These are phyloP conservation scores for Petaurus breviceps DNA, from an alignment of 2,113 vertebrate species.

Conservation along the genomic window DNA sequence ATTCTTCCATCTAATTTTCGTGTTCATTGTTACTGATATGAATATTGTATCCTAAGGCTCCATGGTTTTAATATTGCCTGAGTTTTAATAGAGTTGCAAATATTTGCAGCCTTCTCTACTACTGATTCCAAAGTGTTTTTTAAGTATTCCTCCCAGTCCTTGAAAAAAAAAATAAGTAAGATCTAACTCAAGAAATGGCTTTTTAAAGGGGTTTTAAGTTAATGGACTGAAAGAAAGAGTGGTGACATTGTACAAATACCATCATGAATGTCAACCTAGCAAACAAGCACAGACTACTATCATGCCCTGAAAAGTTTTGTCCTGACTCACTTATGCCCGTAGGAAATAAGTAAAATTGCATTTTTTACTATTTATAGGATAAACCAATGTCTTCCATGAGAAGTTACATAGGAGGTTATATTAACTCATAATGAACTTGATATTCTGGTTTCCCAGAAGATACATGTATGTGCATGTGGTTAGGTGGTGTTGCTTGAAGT, in stretches of 20 bases:
- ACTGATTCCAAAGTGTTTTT: slow-evolving; percentile 48
- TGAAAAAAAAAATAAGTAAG: slow-evolving; percentile 37
- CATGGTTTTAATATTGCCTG: slow-evolving; percentile 50
- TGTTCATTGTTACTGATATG: slow-evolving; percentile 47
- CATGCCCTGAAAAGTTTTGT: neutral
- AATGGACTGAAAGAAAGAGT: slow-evolving; percentile 26
- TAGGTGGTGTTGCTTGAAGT: neutral
- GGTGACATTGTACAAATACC: slow-evolving; percentile 27
- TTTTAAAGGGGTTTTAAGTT: slow-evolving; percentile 21
- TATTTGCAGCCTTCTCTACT: slow-evolving; percentile 40
- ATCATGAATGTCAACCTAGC: slow-evolving; percentile 12
- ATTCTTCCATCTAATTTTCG: slow-evolving; percentile 59
- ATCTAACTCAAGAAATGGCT: neutral
- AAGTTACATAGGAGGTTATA: neutral
- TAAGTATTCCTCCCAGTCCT: slow-evolving; percentile 1
- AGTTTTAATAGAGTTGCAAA: slow-evolving; percentile 56
- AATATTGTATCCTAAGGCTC: slow-evolving; percentile 52
- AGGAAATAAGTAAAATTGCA: neutral
- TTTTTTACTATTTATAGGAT: neutral
- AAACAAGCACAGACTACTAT: slow-evolving; percentile 44
- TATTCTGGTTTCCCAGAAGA: slow-evolving; percentile 11
- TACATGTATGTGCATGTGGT: neutral
- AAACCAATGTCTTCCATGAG: neutral
- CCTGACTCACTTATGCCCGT: neutral
- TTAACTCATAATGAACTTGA: neutral